These are phyloP conservation scores for Eupithecia subfuscata DNA, from an alignment of 2,888 invertebrate genomes.

Conservation along the genomic window DNA sequence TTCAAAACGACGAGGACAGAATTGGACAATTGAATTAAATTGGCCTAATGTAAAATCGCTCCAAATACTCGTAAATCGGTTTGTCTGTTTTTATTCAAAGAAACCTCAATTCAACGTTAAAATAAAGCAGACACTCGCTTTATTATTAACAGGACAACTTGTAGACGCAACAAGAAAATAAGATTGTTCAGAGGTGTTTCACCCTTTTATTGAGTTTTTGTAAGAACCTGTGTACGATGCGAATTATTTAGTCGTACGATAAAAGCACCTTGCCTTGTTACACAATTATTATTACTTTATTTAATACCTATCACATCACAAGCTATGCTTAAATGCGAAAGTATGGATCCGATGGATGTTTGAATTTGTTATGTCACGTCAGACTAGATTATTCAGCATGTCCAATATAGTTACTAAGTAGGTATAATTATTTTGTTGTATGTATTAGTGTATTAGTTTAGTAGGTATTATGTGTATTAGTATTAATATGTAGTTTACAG, in stretches of 20 bases:
- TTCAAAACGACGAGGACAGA: too few relatives aligned
- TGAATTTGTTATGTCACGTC: background rate
- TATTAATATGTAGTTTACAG: too few relatives aligned
- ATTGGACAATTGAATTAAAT: too few relatives aligned
- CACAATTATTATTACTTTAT: background rate
- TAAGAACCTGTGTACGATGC: constrained; percentile 19
- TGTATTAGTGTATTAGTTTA: too few relatives aligned
- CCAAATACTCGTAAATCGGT: background rate
- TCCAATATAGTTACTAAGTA: too few relatives aligned
- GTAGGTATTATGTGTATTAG: too few relatives aligned
- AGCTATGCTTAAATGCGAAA: background rate
- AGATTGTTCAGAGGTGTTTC: constrained; percentile 52
- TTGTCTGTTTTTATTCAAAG: constrained; percentile 22
- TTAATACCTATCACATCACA: background rate
- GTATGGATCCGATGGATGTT: background rate
- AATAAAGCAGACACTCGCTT: constrained; percentile 37
- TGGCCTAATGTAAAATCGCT: background rate
- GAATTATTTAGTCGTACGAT: constrained; percentile 1
- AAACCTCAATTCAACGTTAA: constrained; percentile 28
- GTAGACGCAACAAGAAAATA: constrained; percentile 48
- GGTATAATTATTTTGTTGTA: too few relatives aligned
- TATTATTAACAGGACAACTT: constrained; percentile 37
- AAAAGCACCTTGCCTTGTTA: background rate
- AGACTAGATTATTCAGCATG: too few relatives aligned
- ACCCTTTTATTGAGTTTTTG: constrained; percentile 48